phyloP scores from a whole-genome alignment of 1,140 invertebrate species.

The Hyles euphorbiae region DNA sequence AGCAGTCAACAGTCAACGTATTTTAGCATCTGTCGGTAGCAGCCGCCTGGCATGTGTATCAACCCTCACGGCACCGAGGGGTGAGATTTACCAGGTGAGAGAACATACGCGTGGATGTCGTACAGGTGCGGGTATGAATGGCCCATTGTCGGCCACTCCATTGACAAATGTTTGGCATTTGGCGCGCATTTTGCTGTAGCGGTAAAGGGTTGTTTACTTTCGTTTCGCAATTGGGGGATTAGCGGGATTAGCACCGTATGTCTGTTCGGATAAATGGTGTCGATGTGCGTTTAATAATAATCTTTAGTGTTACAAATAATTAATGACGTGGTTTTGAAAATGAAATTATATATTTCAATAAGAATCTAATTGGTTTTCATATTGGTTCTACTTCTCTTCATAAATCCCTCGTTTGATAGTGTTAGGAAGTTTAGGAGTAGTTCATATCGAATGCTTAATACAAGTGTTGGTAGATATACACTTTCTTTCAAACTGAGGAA shows the following conservation, averaged over 20 bases:
- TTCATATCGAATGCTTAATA: too few species aligned
- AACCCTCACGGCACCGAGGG: conserved; percentile 49
- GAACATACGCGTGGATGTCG: conserved; percentile 60
- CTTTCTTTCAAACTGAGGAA: too few species aligned
- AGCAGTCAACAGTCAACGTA: conserved; percentile 43
- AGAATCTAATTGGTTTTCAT: too few species aligned
- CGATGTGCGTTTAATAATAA: neutral
- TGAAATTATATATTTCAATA: too few species aligned
- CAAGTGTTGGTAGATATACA: too few species aligned
- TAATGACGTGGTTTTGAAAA: too few species aligned
- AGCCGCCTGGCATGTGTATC: conserved; percentile 69
- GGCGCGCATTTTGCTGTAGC: conserved; percentile 54
- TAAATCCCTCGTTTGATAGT: too few species aligned
- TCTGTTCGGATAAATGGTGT: neutral
- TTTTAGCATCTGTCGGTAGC: conserved; percentile 72
- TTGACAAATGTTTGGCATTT: conserved; percentile 61
- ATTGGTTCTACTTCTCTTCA: too few species aligned
- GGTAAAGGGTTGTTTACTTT: conserved; percentile 39
- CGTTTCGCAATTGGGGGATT: conserved; percentile 7
- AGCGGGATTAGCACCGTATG: neutral
- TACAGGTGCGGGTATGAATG: conserved; percentile 64
- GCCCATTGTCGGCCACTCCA: conserved; percentile 54
- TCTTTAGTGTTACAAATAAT: too few species aligned
- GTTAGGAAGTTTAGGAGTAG: too few species aligned
- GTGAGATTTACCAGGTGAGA: conserved; percentile 67